Evolutionary conservation across 1,140 invertebrate genomes (phyloP), one percentile per base, ranked within the genome.

Genomic region (Neodiprion pinetum): DNA sequence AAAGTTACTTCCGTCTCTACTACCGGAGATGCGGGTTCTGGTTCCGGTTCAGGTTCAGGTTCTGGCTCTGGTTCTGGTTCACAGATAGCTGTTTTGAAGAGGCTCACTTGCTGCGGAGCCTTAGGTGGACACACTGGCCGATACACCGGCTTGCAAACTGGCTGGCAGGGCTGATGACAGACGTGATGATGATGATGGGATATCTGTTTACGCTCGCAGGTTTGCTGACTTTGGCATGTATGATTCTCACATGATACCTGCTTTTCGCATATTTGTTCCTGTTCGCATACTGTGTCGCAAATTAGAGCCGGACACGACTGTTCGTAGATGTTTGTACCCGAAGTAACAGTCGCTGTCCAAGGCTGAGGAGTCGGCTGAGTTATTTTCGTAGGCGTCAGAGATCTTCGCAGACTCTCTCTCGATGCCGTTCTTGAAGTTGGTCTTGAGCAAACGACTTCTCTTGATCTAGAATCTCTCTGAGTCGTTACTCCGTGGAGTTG

Each of bases 351-450:
- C 0, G 86, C 87, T 0, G 83, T 86, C 88, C 88, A 89, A 4
- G 88, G 88, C 72, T 81, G 80, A 0, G 88, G 88, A 17, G 79
- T 82, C 0, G 88, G 88, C 67, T 89, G 88, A 40, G 80, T 81
- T 17, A 89, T 89, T 70, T 83, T 83, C 0, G 88, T 89, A 1
- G 88, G 87, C 1, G 88, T 89, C 28, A 89, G 74, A 0, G 88
- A 89, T 48, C 88, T 78, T 12, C 86, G 76, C 9, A 85, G 61
- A 40, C 85, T 84, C 11, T 88, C 87, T 3, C 85, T 82, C 4
- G 87, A 88, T 72, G 82, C 82, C 0, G 86, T 80, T 21, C 83
- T 74, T 1, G 84, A 85, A 1, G 80, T 82, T 1, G 76, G 8
- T 69, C 67, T 4, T 7, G 67, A 47, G 5, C 11, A 61, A 12